Evolutionary conservation across 2,113 vertebrate species (phyloP), one percentile per base, ranked within the genome.

Genomic region (Sminthopsis crassicaudata): DNA sequence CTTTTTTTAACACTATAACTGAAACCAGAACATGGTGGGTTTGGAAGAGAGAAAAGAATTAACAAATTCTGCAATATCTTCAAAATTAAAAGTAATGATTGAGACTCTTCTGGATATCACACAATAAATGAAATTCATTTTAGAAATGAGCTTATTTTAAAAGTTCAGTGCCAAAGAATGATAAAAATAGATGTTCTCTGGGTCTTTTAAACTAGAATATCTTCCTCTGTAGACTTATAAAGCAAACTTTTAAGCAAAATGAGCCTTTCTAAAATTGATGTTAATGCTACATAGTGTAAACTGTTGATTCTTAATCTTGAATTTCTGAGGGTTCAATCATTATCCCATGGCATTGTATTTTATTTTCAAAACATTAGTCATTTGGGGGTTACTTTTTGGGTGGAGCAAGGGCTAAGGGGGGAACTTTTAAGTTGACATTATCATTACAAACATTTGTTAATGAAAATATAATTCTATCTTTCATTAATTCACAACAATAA

Each of bases 121-220:
- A 42, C 6, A 42, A 42, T 19, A 84, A 84, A 84, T 16, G n/a
- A 76, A 76, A 36, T 76, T 76, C 36, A 30, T 94, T 76, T 89
- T n/a, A 53, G 19, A 76, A 76, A 76, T 76, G 36, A 76, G 67
- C 46, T 93, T 53, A 90, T 48, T 92, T 50, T 93, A 36, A 95
- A 7, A 89, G 89, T 53, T 60, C 46, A n/a, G 36, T 76, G 60
- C 3, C 36, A 30, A 91, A 94, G 91, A 55, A 51, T 95, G 8
- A 88, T 25, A 93, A 76, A 46, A 67, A 91, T 0, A 91, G 25
- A 88, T 89, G 19, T 48, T 93, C 52, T 90, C 10, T 96, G 1
- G 90, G 67, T 91, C 95, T 95, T 50, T 94, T 90, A 67, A 52
- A 94, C 50, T 46, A 67, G 25, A 8, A n/a, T 16, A 90, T 53